phyloP scores from a whole-genome alignment of 2,797 vertebrate species.

The Chloroceryle amazona region DNA sequence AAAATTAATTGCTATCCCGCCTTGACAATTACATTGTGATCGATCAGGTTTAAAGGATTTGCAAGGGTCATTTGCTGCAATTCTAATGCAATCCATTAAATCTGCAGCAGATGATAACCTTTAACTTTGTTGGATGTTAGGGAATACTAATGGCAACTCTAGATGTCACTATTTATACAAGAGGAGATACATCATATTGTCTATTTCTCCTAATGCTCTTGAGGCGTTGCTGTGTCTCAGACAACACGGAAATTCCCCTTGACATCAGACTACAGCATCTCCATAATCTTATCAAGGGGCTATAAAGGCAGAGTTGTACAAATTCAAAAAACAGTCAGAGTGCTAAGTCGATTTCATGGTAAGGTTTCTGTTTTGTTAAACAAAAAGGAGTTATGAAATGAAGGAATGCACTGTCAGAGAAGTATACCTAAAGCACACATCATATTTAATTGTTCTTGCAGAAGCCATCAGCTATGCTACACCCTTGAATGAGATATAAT shows the following conservation, averaged over 20 bases:
- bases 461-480: neutral
- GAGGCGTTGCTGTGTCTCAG: neutral
- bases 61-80: conserved; percentile 78
- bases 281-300: neutral
- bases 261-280: neutral
- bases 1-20: conserved; percentile 81
- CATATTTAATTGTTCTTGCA: neutral
- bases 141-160: conserved; percentile 73
- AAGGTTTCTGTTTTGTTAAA: neutral
- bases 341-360: neutral
- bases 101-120: conserved; percentile 75
- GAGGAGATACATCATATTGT: conserved; percentile 75
- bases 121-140: conserved; percentile 73
- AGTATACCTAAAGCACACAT: neutral
- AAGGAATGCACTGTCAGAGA: neutral
- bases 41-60: conserved; percentile 79
- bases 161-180: conserved; percentile 74
- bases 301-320: neutral
- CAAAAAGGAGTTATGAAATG: neutral
- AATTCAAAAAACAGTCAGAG: neutral
- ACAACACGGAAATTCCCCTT: neutral
- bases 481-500: neutral
- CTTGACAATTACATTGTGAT: conserved; percentile 80
- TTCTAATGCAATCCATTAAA: conserved; percentile 82
- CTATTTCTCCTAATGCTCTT: conserved; percentile 32